These are phyloP conservation scores for Pyralis farinalis DNA, from an alignment of 2,888 invertebrate genomes.

Conservation along the genomic window DNA sequence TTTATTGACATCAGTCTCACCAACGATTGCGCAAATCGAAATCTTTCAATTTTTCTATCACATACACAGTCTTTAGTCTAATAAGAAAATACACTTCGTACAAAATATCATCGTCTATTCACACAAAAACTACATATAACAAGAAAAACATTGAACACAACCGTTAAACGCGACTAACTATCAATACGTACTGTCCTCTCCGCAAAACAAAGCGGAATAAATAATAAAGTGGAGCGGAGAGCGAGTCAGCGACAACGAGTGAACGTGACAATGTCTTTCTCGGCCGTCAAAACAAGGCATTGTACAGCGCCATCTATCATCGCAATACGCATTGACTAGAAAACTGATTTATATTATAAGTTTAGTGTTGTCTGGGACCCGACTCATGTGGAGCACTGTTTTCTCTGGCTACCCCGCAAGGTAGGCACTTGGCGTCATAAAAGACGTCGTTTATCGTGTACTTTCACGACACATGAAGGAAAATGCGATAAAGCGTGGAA, in stretches of 20 bases:
- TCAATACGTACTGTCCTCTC: slow-evolving; percentile 66
- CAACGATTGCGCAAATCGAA: slow-evolving; percentile 64
- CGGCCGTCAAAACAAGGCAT: slow-evolving; percentile 43
- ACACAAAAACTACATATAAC: slow-evolving; percentile 55
- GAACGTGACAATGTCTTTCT: slow-evolving; percentile 46
- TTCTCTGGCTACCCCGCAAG: no score
- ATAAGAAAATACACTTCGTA: slow-evolving; percentile 48
- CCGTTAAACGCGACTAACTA: slow-evolving; percentile 35
- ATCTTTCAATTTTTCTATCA: slow-evolving; percentile 44
- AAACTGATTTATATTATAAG: no score
- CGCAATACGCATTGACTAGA: no score
- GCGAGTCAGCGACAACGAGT: slow-evolving; percentile 28
- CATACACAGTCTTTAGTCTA: slow-evolving; percentile 51
- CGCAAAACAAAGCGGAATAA: slow-evolving; percentile 80
- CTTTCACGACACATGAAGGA: no score
- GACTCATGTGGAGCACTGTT: no score
- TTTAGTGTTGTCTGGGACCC: no score
- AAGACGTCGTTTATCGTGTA: no score
- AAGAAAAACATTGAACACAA: slow-evolving; percentile 71
- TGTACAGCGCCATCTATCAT: slow-evolving; percentile 47
- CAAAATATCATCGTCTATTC: slow-evolving; percentile 45
- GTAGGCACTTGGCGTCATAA: no score
- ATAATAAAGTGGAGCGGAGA: slow-evolving; percentile 23
- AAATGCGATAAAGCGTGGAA: no score
- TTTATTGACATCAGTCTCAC: slow-evolving; percentile 78